Base-by-base conservation (phyloP, 2,888 invertebrate genomes). In the Bedellia somnulentella region DNA sequence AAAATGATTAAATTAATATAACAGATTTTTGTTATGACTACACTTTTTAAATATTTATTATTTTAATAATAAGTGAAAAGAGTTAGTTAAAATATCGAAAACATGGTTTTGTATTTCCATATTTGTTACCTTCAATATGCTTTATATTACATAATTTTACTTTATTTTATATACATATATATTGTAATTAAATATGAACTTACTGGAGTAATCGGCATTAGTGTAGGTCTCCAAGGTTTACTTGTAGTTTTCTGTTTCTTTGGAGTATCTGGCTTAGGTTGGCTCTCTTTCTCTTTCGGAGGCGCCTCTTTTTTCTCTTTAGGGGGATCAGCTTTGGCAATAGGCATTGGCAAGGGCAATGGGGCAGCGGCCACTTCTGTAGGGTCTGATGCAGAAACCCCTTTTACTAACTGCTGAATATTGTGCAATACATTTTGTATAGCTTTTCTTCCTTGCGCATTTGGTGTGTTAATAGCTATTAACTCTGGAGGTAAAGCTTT, bases 151-250 rank as follows among this genome's bases (percentile, higher is more conserved):
- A n/a, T n/a, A n/a, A n/a, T n/a, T n/a, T n/a, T n/a, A n/a, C n/a
- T n/a, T n/a, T n/a, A n/a, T n/a, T n/a, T n/a, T n/a, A n/a, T n/a
- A n/a, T n/a, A n/a, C n/a, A n/a, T n/a, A n/a, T n/a, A n/a, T n/a
- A n/a, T n/a, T n/a, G n/a, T n/a, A n/a, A n/a, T n/a, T n/a, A n/a
- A n/a, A n/a, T n/a, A n/a, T n/a, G n/a, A n/a, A n/a, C n/a, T n/a
- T n/a, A 75, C 75, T 38, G 47, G 61, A 31, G 79, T 80, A 15
- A 86, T 82, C 2, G 86, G 85, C 67, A 87, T 83, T 15, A 87
- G 61, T 4, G 83, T 85, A 1, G 86, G 86, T 33, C 85, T 67
- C 86, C 86, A 87, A 34, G 83, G 83, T 45, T 85, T 86, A 30
- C 78, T 80, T 27, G 81, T 75, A 0, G 75, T 62, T 37, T 66